Evolutionary conservation across 1,140 invertebrate genomes (phyloP), one percentile per base, ranked within the genome.

Genomic region (Apis cerana): DNA sequence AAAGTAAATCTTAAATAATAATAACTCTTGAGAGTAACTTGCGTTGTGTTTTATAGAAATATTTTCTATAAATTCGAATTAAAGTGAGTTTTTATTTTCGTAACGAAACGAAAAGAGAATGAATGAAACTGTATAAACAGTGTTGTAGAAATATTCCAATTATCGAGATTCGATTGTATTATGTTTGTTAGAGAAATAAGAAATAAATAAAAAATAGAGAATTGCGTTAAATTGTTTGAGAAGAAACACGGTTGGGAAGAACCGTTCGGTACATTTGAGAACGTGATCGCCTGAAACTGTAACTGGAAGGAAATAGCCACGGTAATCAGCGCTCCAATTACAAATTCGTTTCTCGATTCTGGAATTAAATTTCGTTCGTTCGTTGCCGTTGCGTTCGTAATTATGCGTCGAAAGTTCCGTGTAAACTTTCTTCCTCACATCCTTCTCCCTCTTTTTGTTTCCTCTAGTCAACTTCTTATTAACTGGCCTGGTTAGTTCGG

Each of bases 351-450:
- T 50, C 56, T 27, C 81, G 59, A 84, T 86, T 83, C 76, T 56
- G 27, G 74, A 87, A 87, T 81, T 84, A 87, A 87, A 87, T 87
- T 83, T 74, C 64, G 64, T 72, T 74, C 64, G 64, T 72, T 65
- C 75, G 85, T 84, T 61, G 67, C 76, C 61, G 71, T 75, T 85
- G 72, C 75, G 85, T 86, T 72, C 61, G 71, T 72, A 87, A 87
- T 86, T 86, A 86, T 78, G 85, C 78, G 85, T 71, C 74, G 71
- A 65, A 86, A 87, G 65, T 87, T 86, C 75, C 75, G 65, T 50
- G 86, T 77, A 76, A 83, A 80, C 87, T 80, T 83, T 87, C 82
- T 77, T 81, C 17, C 54, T 67, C 72, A 17, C 54, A 67, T 61
- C 72, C 48, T 43, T 23, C n/a, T 71, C 58, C 58, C 78, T 80